Conservation (phyloP, 2,113 vertebrate genomes). For the Callithrix jacchus region DNA sequence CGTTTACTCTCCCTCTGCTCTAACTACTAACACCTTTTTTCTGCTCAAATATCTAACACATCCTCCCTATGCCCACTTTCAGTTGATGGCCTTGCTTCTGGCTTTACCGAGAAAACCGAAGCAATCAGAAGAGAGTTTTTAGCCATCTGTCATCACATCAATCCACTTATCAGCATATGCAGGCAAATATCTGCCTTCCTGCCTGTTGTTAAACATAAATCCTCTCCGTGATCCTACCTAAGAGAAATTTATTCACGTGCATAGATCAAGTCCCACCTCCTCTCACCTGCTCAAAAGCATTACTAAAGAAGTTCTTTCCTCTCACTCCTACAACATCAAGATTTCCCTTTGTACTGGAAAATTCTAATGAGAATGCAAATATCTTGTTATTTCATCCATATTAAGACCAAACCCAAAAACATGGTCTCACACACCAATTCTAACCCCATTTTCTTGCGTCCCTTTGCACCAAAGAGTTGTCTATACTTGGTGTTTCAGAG, state of each 20-base stretch:
- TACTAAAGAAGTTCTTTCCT: neutral
- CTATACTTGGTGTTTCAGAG: neutral
- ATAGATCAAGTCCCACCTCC: neutral
- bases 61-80: neutral
- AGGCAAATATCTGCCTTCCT: neutral
- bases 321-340: neutral
- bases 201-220: neutral
- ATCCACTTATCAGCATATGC: neutral
- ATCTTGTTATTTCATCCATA: neutral
- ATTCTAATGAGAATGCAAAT: neutral
- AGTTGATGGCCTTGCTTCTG: neutral
- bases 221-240: neutral
- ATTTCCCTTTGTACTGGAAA: neutral
- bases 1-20: neutral
- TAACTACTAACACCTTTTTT: neutral
- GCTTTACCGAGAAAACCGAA: neutral
- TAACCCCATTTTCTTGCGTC: neutral
- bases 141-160: neutral
- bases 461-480: neutral
- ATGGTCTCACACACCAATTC: neutral
- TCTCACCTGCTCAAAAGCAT: neutral
- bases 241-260: neutral
- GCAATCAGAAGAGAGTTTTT: neutral
- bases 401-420: neutral
- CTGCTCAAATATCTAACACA: neutral